A percentile compares a stretch with the other conserved stretches of the same genome.
Conservation (phyloP, 2,888 invertebrate genomes). For the Stenolophus ochropezus region DNA sequence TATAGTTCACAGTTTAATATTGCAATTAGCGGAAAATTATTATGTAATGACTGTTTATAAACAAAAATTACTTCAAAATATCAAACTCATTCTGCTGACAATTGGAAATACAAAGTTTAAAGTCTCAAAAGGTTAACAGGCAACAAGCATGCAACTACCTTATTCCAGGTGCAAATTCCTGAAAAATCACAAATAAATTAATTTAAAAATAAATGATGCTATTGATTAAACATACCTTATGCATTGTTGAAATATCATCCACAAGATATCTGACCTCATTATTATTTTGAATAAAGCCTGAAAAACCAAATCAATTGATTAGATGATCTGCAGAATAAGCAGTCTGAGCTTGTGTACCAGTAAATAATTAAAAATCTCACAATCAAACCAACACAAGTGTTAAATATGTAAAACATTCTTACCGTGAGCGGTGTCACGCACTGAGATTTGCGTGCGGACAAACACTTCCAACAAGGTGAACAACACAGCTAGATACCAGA, state of each 20-base stretch:
- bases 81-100: constrained; percentile 12
- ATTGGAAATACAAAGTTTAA: not conserved
- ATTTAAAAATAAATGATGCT: constrained; percentile 48
- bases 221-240: constrained; percentile 71
- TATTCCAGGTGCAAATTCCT: constrained; percentile 71
- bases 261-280: constrained; percentile 82
- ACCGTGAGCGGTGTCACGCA: constrained; percentile 86
- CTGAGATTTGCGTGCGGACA: constrained; percentile 81
- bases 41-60: not conserved
- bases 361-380: constrained; percentile 53
- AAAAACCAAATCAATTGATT: constrained; percentile 68
- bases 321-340: constrained; percentile 9
- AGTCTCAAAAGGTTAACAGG: not conserved
- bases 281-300: constrained; percentile 83
- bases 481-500: constrained; percentile 81
- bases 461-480: constrained; percentile 81
- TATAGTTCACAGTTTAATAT: not conserved
- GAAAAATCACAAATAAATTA: constrained; percentile 63
- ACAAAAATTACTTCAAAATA: constrained; percentile 6
- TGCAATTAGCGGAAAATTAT: not conserved
- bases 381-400: constrained; percentile 58
- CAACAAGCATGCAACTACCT: constrained; percentile 64
- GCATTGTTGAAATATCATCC: constrained; percentile 77
- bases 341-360: constrained; percentile 34
- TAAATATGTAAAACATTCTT: constrained; percentile 75